phyloP scores from a whole-genome alignment of 2,797 vertebrate genomes.

The Taeniopygia guttata region DNA sequence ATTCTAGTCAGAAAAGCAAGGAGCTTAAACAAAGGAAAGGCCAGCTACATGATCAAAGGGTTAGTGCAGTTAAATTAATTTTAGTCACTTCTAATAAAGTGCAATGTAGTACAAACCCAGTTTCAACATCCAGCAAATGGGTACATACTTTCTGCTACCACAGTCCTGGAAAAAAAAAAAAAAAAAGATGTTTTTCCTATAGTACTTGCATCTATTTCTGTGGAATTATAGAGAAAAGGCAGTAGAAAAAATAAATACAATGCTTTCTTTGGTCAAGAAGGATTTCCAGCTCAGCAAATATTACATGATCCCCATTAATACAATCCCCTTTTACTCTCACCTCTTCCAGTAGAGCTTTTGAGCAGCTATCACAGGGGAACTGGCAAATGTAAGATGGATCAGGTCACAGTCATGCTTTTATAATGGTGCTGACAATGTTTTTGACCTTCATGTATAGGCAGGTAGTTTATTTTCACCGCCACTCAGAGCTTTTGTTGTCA shows the following conservation, averaged over 20 bases:
- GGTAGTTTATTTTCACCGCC: background rate
- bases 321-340: background rate
- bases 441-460: background rate
- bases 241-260: background rate
- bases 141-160: background rate
- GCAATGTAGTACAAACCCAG: background rate
- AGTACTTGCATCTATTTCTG: background rate
- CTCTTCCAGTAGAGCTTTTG: background rate
- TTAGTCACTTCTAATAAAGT: background rate
- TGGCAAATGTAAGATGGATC: background rate
- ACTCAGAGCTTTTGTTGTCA: background rate
- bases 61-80: constrained; percentile 21
- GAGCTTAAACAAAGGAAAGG: background rate
- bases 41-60: background rate
- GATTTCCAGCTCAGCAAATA: background rate
- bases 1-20: background rate
- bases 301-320: background rate
- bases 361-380: background rate
- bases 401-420: background rate
- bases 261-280: background rate
- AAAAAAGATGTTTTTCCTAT: rapidly evolving
- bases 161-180: background rate
- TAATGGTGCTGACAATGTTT: background rate
- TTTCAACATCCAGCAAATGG: background rate
- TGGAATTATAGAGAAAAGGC: background rate